These are phyloP conservation scores for Tamias sibiricus DNA, from an alignment of 2,113 vertebrate species.

Conservation along the genomic window DNA sequence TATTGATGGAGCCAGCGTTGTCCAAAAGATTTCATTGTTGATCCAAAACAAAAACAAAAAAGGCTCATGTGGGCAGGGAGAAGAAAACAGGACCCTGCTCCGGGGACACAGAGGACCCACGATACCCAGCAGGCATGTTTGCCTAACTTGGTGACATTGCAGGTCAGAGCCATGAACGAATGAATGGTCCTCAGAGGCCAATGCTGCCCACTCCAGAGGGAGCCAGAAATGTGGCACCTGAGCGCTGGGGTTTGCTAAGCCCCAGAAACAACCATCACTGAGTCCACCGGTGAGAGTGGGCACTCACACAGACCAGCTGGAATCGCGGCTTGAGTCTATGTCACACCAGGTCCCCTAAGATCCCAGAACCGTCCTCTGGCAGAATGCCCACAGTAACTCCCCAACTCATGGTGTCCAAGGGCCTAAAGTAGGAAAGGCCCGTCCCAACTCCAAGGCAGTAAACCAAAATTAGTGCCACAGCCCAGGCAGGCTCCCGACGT, in stretches of 20 bases:
- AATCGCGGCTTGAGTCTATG: no score
- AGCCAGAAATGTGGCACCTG: no score
- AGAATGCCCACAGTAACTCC: neutral
- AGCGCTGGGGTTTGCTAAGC: no score
- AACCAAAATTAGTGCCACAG: neutral
- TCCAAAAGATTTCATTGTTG: neutral
- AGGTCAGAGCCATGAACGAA: neutral
- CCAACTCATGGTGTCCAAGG: fast-evolving
- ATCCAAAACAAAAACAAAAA: neutral
- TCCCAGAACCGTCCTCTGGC: neutral
- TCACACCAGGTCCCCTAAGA: neutral
- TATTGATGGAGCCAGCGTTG: neutral
- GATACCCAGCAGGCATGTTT: neutral
- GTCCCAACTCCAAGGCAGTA: neutral
- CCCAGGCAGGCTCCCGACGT: neutral
- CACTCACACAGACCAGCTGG: neutral
- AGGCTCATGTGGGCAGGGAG: neutral
- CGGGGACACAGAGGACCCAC: neutral
- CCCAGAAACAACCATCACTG: no score
- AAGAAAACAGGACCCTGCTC: neutral
- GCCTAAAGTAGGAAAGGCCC: neutral
- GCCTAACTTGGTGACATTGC: neutral
- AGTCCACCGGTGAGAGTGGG: neutral
- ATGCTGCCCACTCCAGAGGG: neutral
- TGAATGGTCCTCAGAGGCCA: neutral